phyloP scores from a whole-genome alignment of 1,140 invertebrate genomes.

The fruit fly (Drosophila melanogaster) region Release_6_plus_ISO1_MT NT_033779.5:320001-320500 shows the following conservation, averaged over 20 bases:
- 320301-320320: slow-evolving; percentile 48
- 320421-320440: slow-evolving; percentile 85
- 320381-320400: slow-evolving; percentile 51
- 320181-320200: too few relatives aligned
- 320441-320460: slow-evolving; percentile 89
- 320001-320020: slow-evolving; percentile 27
- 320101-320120: slow-evolving; percentile 21
- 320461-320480: slow-evolving; percentile 87
- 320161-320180: slow-evolving; percentile 17
- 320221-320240: background rate
- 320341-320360: background rate
- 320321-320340: slow-evolving; percentile 30
- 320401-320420: slow-evolving; percentile 66
- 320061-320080: slow-evolving; percentile 18
- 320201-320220: background rate
- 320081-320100: slow-evolving; percentile 8
- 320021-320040: slow-evolving; percentile 19
- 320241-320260: background rate
- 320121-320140: slow-evolving; percentile 26
- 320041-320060: slow-evolving; percentile 23
- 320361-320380: background rate
- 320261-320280: background rate
- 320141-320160: slow-evolving; percentile 20
- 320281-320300: slow-evolving; percentile 21
- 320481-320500: slow-evolving; percentile 91